phyloP scores from a whole-genome alignment of 2,888 invertebrate species.

The Platycheirus albimanus region DNA sequence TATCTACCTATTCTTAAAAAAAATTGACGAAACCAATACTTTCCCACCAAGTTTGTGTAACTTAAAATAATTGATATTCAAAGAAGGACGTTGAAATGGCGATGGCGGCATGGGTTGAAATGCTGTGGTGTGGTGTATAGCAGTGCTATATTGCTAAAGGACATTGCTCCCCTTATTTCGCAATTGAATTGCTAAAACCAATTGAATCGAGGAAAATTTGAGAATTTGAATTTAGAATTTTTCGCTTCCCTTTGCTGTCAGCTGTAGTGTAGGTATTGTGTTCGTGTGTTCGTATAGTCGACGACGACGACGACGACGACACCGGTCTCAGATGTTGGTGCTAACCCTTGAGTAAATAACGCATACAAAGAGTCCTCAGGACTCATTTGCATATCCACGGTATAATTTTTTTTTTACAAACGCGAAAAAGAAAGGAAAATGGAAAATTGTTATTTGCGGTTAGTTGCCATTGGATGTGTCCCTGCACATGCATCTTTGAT shows the following conservation, averaged over 20 bases:
- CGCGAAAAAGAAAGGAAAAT: conserved; percentile 66
- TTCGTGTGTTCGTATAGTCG: no score
- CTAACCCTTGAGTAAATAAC: conserved; percentile 72
- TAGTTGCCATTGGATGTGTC: conserved; percentile 73
- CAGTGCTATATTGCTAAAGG: conserved; percentile 24
- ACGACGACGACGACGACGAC: not conserved
- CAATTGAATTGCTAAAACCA: conserved; percentile 60
- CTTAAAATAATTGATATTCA: conserved; percentile 63
- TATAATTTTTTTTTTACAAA: conserved; percentile 4
- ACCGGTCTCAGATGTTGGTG: conserved; percentile 66
- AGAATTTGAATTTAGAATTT: conserved; percentile 61
- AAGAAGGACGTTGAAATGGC: conserved; percentile 35
- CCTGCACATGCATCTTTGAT: conserved; percentile 74
- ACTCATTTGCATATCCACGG: conserved; percentile 67
- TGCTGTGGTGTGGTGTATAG: not conserved
- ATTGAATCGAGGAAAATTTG: conserved; percentile 69
- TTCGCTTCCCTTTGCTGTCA: conserved; percentile 49
- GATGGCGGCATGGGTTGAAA: conserved; percentile 1
- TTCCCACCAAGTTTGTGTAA: not conserved
- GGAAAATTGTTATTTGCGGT: conserved; percentile 74
- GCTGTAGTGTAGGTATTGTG: conserved; percentile 43
- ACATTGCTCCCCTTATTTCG: conserved; percentile 45
- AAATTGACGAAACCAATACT: conserved; percentile 16
- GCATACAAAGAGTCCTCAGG: conserved; percentile 39
- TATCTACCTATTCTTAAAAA: no score